phyloP scores from a whole-genome alignment of 2,113 vertebrate species.

The Rhynchomys soricoides region DNA sequence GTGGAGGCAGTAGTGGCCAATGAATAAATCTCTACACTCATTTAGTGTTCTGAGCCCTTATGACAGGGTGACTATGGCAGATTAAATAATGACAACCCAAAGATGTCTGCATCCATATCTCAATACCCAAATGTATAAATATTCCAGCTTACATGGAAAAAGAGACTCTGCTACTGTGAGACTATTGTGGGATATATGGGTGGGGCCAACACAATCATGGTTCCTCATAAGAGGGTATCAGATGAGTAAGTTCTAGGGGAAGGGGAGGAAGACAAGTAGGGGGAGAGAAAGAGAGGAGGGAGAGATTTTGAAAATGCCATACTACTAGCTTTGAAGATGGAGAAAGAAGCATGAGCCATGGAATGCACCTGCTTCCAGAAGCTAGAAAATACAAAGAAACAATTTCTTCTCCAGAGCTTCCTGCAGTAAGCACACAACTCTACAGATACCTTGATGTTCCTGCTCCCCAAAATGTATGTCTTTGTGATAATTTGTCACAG shows the following conservation, averaged over 20 bases:
- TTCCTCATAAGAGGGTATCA: neutral
- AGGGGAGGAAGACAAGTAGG: too few relatives aligned
- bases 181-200: neutral
- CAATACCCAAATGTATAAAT: neutral
- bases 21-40: neutral
- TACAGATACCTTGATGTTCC: neutral
- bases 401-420: neutral
- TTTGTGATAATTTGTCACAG: conserved; percentile 1
- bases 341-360: neutral
- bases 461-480: neutral
- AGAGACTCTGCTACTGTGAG: neutral
- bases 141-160: neutral
- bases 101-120: neutral
- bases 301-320: conserved; percentile 1
- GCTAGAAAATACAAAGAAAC: neutral
- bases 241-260: neutral
- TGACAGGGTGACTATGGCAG: neutral
- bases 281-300: neutral
- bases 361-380: neutral
- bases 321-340: conserved; percentile 4
- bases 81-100: neutral
- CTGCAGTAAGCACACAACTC: neutral
- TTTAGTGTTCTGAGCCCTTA: neutral
- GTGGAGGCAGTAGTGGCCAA: neutral
- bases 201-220: neutral